Evolutionary conservation across 2,888 invertebrate species (phyloP), one percentile per base, ranked within the genome.

Genomic region (Athalia rosae): DNA sequence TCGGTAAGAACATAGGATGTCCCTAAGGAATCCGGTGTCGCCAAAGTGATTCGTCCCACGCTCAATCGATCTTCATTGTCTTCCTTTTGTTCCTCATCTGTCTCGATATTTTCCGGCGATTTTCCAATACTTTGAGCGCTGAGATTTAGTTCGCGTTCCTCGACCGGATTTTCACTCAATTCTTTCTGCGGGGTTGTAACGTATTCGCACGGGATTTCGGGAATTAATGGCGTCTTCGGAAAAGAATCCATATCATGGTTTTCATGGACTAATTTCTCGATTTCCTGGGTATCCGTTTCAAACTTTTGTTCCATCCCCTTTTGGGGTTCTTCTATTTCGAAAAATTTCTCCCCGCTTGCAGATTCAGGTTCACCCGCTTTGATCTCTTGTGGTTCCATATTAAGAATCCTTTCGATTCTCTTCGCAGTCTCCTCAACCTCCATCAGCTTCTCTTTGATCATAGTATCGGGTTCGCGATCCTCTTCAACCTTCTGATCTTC

Each of bases 1-100:
- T 89, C 89, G 0, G 87, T 85, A 4, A 89, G 83, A 8, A 89
- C 79, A 66, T 87, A 87, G 3, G 85, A 81, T 61, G 79, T 61
- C 9, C 62, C 61, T 7, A 74, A 62, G 5, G 74, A 62, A 3
- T 74, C 74, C 41, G 48, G 62, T 11, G 74, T 48, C n/a, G 41
- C 62, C 4, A 61, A 74, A 28, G 48, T 5, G 28, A 74, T 13
- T 48, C 48, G 47, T 74, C 61, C 61, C 13, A 47, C n/a, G 15
- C 7, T 9, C 50, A 4, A 15, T 45, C 15, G 6, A 1, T 8
- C 64, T 4, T 8, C 61, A n/a, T 4, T 8, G 13, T 15, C 58
- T 9, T 62, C 58, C 4, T 9, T 4, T 11, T 9, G 5, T 63
- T 69, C 47, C 7, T 13, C 45, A 28, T 78, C 71, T 7, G 47